Base-by-base conservation (phyloP, 1,140 invertebrate genomes). In the Samia ricini region DNA sequence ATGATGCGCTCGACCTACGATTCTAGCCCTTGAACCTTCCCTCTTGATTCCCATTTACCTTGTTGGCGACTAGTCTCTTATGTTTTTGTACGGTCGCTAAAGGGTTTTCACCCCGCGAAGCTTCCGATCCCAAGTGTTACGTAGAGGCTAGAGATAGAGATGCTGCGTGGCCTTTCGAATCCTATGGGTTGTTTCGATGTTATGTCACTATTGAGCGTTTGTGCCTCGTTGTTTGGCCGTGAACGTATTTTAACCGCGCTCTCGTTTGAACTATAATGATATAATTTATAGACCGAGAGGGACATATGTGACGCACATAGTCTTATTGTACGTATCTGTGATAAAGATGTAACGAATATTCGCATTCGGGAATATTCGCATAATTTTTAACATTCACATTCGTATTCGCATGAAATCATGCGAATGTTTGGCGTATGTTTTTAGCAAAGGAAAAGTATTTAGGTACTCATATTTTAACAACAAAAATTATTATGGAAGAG, bases 21-120 rank as follows among this genome's bases (percentile, higher is more conserved):
- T 77, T 88, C 71, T 85, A 83, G 77, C 85, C 87, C 85, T 88
- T 85, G 76, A 86, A 84, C 81, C 87, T 71, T 79, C 72, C 63
- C 59, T 64, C 66, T 85, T 83, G 74, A 83, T 79, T 79, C 72
- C 69, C 68, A 82, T 84, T 89, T 81, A 80, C 81, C 74, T 85
- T 84, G 80, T 66, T 68, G 72, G 60, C 33, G 55, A 54, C 50
- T 19, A 60, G 76, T 72, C 72, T 69, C 81, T 85, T 84, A 81
- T 72, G 81, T 72, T 81, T 75, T 76, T 81, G 67, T 73, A 70
- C 59, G 68, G 63, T 71, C 75, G 68, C 76, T 71, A 79, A 85
- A 85, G 83, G 81, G 79, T 83, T 88, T 85, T 86, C 79, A 86
- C 79, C 82, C 81, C 81, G 76, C 79, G 74, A 71, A 69, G 69